phyloP scores from a whole-genome alignment of 2,888 invertebrate genomes.

The Catocala fraxini region DNA sequence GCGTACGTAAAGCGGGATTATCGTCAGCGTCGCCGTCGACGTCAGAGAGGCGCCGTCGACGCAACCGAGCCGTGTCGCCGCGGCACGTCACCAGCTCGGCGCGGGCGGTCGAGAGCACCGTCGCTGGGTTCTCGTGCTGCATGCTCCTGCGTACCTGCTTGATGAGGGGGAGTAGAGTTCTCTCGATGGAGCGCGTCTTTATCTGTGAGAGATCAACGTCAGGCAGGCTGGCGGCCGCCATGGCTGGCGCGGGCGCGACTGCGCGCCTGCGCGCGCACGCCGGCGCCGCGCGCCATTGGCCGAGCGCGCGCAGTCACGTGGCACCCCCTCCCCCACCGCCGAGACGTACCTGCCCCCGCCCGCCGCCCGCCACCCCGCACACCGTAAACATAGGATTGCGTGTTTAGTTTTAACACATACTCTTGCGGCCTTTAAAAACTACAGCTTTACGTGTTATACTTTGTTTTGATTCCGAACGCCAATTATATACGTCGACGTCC shows the following conservation, averaged over 20 bases:
- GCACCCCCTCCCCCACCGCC: constrained; percentile 50
- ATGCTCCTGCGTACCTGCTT: constrained; percentile 92
- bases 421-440: constrained; percentile 74
- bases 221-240: constrained; percentile 89
- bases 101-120: constrained; percentile 9
- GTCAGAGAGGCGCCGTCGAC: constrained; percentile 70
- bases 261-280: constrained; percentile 80
- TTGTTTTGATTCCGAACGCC: constrained; percentile 73
- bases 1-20: constrained; percentile 73
- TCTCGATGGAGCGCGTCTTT: constrained; percentile 97
- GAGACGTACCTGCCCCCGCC: constrained; percentile 48
- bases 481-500: constrained; percentile 54
- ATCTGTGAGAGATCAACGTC: constrained; percentile 91
- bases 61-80: constrained; percentile 52
- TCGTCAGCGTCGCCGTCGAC: constrained; percentile 68
- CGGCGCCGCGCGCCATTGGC: constrained; percentile 65
- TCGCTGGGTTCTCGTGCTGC: constrained; percentile 42
- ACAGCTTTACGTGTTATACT: constrained; percentile 70
- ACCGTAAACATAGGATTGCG: constrained; percentile 60
- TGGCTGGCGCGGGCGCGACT: constrained; percentile 85
- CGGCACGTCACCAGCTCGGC: constrained; percentile 55
- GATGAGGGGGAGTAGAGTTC: constrained; percentile 96
- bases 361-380: constrained; percentile 47
- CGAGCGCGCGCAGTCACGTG: constrained; percentile 65
- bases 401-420: constrained; percentile 70